Evolutionary conservation across 2,888 invertebrate species (phyloP), one percentile per base, ranked within the genome.

Genomic region (Scaptodrosophila latifasciaeformis): DNA sequence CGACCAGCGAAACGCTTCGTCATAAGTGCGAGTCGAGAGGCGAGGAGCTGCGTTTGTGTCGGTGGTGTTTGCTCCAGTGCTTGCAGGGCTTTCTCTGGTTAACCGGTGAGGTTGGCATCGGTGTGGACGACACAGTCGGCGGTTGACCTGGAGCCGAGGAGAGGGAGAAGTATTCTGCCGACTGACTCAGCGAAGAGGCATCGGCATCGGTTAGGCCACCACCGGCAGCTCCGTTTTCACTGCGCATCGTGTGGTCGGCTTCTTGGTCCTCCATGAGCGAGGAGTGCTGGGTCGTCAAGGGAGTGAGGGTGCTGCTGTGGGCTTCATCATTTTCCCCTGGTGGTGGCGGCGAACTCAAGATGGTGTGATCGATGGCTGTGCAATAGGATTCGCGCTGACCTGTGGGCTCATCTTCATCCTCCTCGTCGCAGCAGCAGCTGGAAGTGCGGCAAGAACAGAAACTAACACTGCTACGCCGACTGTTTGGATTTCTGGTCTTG

Each of bases 1-100:
- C 82, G 84, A 86, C 86, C 86, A 87, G 86, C 86, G 87, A 86
- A 64, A 86, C 85, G 75, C 85, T 86, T 84, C 86, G 87, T 87
- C 87, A 87, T 87, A 87, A 87, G 57, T 84, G 82, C 48, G 80
- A 67, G 50, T 85, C 79, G 48, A 83, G 52, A 5, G 82, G 77
- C 35, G 82, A 75, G 2, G 77, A 60, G 51, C 58, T 68, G 40
- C 71, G 76, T 70, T 84, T 84, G 59, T 82, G 82, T 21, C 80
- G 75, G 17, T 83, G 82, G 42, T 84, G 82, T 61, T 84, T 85
- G 65, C 78, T 82, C 59, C 78, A 81, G 45, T 76, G 78, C 52
- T 77, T 81, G 61, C 80, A 78, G 53, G 63, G 67, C 12, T 71
- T 80, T 44, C 37, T 39, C 18, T 31, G 18, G 12, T 30, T 12